phyloP scores from a whole-genome alignment of 2,113 vertebrate genomes.

The Piprites chloris region DNA sequence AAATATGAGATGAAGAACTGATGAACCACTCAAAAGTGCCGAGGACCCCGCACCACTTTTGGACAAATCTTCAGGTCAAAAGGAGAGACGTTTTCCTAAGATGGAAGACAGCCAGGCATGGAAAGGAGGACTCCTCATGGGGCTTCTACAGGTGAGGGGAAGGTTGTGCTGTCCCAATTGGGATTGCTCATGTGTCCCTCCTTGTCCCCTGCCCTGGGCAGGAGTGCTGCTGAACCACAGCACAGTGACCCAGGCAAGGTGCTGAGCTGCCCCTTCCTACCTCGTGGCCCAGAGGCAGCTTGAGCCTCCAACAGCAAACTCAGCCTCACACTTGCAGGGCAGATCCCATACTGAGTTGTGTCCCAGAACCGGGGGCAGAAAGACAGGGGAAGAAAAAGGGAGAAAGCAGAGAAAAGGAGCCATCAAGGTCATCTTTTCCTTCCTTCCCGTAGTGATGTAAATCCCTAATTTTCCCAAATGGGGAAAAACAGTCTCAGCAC shows the following conservation, averaged over 20 bases:
- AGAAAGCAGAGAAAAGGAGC: not conserved
- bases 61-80: not conserved
- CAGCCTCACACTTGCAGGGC: not conserved
- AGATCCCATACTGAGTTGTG: not conserved
- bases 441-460: not conserved
- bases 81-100: not conserved
- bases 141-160: not conserved
- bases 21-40: not conserved
- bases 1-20: not conserved
- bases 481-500: not conserved
- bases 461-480: conserved; percentile 27
- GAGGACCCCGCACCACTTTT: not conserved
- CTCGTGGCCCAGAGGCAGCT: not conserved
- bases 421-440: not conserved
- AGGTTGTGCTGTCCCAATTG: not conserved
- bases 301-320: not conserved
- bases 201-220: not conserved
- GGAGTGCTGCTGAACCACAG: not conserved
- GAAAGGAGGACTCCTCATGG: not conserved
- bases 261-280: not conserved
- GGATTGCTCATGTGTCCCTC: accelerated
- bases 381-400: not conserved
- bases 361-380: accelerated
- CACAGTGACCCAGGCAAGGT: not conserved
- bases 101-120: not conserved